Evolutionary conservation across 2,797 vertebrate genomes (phyloP), one percentile per base, ranked within the genome.

Genomic region (Chaunax sp.): DNA sequence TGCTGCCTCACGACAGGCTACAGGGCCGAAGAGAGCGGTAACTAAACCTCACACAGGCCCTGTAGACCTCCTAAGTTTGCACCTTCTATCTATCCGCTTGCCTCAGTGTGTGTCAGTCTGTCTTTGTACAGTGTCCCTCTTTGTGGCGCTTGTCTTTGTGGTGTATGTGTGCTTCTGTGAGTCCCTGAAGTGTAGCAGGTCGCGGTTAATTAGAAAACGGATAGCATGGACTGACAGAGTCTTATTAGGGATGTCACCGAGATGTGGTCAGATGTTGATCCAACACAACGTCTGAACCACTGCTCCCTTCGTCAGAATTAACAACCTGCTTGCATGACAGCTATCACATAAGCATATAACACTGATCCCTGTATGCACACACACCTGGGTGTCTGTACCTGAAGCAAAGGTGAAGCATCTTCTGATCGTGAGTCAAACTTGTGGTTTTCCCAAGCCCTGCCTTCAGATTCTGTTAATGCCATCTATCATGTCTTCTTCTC

Each of bases 401-500:
- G 44, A 0, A 5, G 69, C 19, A 69, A 53, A 67, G 69, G 69
- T 77, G 64, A 82, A 47, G 67, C 56, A 26, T 67, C 50, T 14
- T 22, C 50, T 4, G 22, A 59, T 78, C 46, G 13, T 14, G 25
- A 79, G 61, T 20, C 62, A 52, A 8, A 49, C 76, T 51, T 6
- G 0, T 14, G 49, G n/a, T n/a, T n/a, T n/a, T n/a, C n/a, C n/a
- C n/a, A n/a, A n/a, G 83, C 75, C 47, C 73, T 10, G 80, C 52
- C 56, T 64, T 72, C 77, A 82, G 59, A 87, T 78, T 60, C 68
- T 78, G 56, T 74, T 60, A 74, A 82, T 52, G 18, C 66, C 45
- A 72, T 80, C 84, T 61, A 83, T 84, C 83, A 86, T 69, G 85
- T 80, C 87, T 92, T 92, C 84, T 80, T 81, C 66, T 72, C 82